Percentiles rank a stretch among this genome's conserved stretches.
Evolutionary conservation across 2,888 invertebrate species (phyloP).

Genomic region (Gymnoscelis rufifasciata): DNA sequence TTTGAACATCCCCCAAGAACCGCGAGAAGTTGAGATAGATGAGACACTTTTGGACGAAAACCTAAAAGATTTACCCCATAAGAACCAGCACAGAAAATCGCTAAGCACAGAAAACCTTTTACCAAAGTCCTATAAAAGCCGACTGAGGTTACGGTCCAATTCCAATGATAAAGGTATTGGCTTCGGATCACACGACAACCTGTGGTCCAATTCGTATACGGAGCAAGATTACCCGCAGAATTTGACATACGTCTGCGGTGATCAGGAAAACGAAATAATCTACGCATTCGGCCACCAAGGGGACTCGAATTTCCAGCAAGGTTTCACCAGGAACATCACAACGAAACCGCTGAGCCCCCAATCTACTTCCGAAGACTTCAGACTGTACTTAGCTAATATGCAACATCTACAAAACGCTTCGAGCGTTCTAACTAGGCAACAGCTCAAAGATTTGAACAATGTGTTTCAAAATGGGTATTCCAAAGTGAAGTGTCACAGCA

Average conservation of each 20-base stretch:
- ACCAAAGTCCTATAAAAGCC: constrained; percentile 68
- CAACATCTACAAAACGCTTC: constrained; percentile 86
- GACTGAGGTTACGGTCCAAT: constrained; percentile 51
- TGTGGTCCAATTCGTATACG: constrained; percentile 67
- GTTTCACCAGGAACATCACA: constrained; percentile 76
- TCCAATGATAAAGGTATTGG: constrained; percentile 53
- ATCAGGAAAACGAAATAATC: constrained; percentile 73
- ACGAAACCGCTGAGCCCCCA: constrained; percentile 83
- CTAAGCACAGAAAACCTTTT: constrained; percentile 81
- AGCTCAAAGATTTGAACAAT: constrained; percentile 78
- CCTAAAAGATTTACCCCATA: constrained; percentile 57
- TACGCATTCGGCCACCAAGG: constrained; percentile 70
- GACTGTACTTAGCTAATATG: constrained; percentile 84
- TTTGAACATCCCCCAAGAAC: constrained; percentile 74
- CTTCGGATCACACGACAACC: constrained; percentile 74
- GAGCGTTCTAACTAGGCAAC: constrained; percentile 80
- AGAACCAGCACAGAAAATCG: constrained; percentile 75
- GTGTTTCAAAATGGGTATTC: constrained; percentile 79
- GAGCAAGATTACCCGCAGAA: constrained; percentile 62
- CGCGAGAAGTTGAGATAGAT: constrained; percentile 68
- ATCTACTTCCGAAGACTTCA: constrained; percentile 83
- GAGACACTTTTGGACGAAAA: constrained; percentile 57
- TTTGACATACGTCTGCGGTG: constrained; percentile 67
- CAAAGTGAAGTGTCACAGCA: constrained; percentile 58
- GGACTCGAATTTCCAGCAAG: constrained; percentile 52